phyloP scores from a whole-genome alignment of 2,797 vertebrate genomes.

The Melanotaenia pygmaea region DNA sequence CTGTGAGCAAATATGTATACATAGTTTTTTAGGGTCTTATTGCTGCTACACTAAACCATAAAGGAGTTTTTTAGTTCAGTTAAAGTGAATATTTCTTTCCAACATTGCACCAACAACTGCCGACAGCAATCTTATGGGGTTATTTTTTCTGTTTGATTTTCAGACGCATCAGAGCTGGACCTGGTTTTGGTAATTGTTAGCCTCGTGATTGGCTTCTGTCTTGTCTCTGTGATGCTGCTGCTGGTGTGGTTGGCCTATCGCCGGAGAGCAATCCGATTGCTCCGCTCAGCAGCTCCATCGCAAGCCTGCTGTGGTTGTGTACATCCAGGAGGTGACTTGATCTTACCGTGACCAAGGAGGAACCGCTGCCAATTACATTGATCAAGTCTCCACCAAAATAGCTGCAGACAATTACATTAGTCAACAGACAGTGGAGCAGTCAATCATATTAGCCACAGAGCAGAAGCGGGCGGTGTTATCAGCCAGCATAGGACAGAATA shows the following conservation, averaged over 20 bases:
- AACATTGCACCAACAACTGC: not conserved
- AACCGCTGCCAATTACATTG: constrained; percentile 62
- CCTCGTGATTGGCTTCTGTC: constrained; percentile 55
- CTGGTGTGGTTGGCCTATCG: constrained; percentile 72
- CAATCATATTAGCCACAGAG: constrained; percentile 72
- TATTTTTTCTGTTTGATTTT: constrained; percentile 16
- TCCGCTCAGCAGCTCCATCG: constrained; percentile 36
- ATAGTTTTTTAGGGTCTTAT: constrained; percentile 2
- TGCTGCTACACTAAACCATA: not conserved
- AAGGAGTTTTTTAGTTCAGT: not conserved
- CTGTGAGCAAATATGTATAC: not conserved
- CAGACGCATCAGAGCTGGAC: constrained; percentile 55
- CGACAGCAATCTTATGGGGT: not conserved
- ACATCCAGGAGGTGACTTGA: constrained; percentile 61
- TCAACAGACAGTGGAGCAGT: constrained; percentile 72
- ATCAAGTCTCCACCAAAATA: constrained; percentile 69
- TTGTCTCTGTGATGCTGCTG: constrained; percentile 64
- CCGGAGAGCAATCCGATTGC: constrained; percentile 36
- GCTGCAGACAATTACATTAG: constrained; percentile 76
- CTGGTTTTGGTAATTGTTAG: constrained; percentile 58
- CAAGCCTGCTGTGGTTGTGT: constrained; percentile 56
- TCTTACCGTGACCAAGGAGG: constrained; percentile 71
- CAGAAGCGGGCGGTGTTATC: constrained; percentile 47
- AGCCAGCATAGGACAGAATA: constrained; percentile 51
- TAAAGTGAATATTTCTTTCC: not conserved